phyloP scores from a whole-genome alignment of 2,113 vertebrate species.

The Pyrgilauda ruficollis region DNA sequence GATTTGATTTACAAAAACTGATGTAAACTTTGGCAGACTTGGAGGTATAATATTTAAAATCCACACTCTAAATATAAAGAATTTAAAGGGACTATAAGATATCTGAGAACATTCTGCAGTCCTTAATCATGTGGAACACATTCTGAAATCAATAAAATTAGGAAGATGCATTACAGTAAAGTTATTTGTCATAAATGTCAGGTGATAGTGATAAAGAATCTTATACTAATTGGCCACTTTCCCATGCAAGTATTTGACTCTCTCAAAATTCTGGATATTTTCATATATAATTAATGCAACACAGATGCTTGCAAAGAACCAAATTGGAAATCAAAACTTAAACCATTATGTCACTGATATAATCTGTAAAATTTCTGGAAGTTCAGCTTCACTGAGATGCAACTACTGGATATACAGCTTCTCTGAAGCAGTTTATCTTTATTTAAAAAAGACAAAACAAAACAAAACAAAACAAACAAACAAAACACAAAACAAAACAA shows the following conservation, averaged over 20 bases:
- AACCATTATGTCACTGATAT: background rate
- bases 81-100: background rate
- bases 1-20: background rate
- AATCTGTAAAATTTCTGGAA: background rate
- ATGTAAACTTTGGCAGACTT: background rate
- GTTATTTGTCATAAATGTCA: background rate
- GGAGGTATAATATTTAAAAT: background rate
- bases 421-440: background rate
- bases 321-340: background rate
- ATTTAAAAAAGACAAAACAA: background rate
- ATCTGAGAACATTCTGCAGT: background rate
- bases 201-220: background rate
- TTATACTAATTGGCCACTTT: background rate
- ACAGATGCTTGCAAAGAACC: background rate
- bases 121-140: background rate
- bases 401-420: background rate
- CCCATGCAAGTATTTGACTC: background rate
- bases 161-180: background rate
- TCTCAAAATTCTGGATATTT: background rate
- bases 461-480: background rate
- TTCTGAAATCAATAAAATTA: constrained; percentile 16
- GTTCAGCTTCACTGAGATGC: background rate
- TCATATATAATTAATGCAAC: background rate
- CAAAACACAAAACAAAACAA: background rate
- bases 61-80: background rate